phyloP scores from a whole-genome alignment of 2,113 vertebrate species.

The Sphyrna mokarran region DNA sequence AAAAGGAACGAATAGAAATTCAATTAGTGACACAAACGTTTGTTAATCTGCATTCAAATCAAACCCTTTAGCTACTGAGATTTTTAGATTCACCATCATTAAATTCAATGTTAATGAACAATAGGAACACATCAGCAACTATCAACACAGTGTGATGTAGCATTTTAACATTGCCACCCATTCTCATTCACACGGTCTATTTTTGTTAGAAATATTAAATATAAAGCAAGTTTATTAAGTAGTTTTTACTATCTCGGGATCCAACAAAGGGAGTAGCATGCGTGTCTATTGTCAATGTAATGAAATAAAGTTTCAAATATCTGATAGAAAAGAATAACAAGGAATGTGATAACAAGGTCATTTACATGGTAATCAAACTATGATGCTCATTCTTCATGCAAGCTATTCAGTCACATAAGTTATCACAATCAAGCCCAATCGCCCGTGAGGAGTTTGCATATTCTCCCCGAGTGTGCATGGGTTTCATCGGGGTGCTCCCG shows the following conservation, averaged over 20 bases:
- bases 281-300: background rate
- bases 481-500: too few relatives aligned
- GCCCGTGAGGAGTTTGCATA: too few relatives aligned
- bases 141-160: too few relatives aligned
- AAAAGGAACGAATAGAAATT: background rate
- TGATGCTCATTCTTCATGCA: background rate
- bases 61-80: background rate
- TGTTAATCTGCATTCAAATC: background rate
- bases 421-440: too few relatives aligned
- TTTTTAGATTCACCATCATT: background rate
- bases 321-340: background rate
- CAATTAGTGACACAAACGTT: background rate
- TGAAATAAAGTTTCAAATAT: background rate
- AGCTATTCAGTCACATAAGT: background rate
- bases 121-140: background rate
- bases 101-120: background rate
- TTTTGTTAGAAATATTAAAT: background rate
- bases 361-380: background rate
- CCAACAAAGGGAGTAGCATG: background rate
- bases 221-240: background rate
- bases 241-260: background rate
- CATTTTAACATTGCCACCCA: background rate
- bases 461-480: too few relatives aligned
- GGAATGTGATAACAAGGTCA: background rate
- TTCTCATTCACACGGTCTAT: background rate